Conservation (phyloP, 2,797 vertebrate species). For the Syngnathus rostellatus region DNA sequence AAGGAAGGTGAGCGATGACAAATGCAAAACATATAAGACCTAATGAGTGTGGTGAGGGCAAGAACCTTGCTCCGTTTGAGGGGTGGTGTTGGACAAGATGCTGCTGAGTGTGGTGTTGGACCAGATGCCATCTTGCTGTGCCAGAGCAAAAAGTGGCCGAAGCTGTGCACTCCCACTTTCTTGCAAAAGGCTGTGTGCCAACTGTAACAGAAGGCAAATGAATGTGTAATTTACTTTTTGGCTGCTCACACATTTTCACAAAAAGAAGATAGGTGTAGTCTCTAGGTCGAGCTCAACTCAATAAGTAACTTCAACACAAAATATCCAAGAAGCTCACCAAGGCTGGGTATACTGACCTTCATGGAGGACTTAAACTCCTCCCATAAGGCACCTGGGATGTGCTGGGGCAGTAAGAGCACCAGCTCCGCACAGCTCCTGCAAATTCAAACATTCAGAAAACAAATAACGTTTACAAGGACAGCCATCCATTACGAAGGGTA, state of each 20-base stretch:
- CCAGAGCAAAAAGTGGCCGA: conserved; percentile 80
- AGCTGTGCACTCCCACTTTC: conserved; percentile 88
- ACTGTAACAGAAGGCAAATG: conserved; percentile 62
- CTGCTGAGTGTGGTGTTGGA: conserved; percentile 81
- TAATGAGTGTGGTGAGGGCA: not conserved
- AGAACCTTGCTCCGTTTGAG: conserved; percentile 84
- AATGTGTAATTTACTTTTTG: conserved; percentile 11
- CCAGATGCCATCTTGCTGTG: conserved; percentile 88
- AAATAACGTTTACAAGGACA: conserved; percentile 21
- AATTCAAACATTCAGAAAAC: conserved; percentile 38
- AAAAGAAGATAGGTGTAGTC: conserved; percentile 1
- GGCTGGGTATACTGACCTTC: conserved; percentile 74
- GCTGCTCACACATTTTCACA: not conserved
- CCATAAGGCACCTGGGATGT: conserved; percentile 92
- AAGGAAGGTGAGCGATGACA: conserved; percentile 1
- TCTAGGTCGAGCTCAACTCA: conserved; percentile 9
- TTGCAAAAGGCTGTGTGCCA: conserved; percentile 87
- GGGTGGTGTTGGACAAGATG: conserved; percentile 82
- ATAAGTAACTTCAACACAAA: no score
- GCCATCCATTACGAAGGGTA: conserved; percentile 5
- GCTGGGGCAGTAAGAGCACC: conserved; percentile 85
- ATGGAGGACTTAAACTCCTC: conserved; percentile 92
- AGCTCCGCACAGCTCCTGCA: conserved; percentile 96
- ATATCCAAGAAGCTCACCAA: conserved; percentile 10
- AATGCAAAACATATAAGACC: not conserved